Percentiles rank a stretch among this genome's conserved stretches.
These are phyloP conservation scores for Conops quadrifasciatus DNA, from an alignment of 2,888 invertebrate genomes.

Conservation along the genomic window DNA sequence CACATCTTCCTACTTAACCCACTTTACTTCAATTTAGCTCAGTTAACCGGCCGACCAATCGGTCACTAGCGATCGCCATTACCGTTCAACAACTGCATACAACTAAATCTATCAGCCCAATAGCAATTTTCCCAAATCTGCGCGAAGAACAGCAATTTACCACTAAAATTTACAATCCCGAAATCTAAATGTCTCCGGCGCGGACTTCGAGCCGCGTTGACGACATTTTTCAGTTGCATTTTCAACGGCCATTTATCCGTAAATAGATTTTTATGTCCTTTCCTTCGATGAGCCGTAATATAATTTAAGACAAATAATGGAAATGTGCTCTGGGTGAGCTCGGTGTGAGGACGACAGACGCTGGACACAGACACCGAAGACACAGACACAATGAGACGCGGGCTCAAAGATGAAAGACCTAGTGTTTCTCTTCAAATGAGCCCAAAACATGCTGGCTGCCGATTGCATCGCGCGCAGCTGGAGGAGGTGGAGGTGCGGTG, in stretches of 20 bases:
- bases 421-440: background rate
- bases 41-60: background rate
- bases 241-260: conserved; percentile 23
- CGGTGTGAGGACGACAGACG: background rate
- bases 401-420: background rate
- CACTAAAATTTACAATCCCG: conserved; percentile 23
- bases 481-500: background rate
- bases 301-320: conserved; percentile 35
- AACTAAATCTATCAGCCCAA: conserved; percentile 9
- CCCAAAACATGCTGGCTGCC: background rate
- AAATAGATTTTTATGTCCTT: conserved; percentile 8
- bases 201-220: conserved; percentile 24
- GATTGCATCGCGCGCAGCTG: background rate
- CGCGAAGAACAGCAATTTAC: background rate
- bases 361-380: too few relatives aligned
- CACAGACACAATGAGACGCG: background rate
- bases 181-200: conserved; percentile 28
- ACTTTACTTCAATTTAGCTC: background rate
- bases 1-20: background rate
- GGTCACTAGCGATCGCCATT: background rate
- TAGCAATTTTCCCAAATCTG: conserved; percentile 1
- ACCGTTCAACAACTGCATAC: background rate
- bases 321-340: conserved; percentile 13
- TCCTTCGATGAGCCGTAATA: conserved; percentile 17
- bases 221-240: conserved; percentile 32